Base-by-base conservation (phyloP, 2,888 invertebrate genomes). In the Epirrhoe alternata region DNA sequence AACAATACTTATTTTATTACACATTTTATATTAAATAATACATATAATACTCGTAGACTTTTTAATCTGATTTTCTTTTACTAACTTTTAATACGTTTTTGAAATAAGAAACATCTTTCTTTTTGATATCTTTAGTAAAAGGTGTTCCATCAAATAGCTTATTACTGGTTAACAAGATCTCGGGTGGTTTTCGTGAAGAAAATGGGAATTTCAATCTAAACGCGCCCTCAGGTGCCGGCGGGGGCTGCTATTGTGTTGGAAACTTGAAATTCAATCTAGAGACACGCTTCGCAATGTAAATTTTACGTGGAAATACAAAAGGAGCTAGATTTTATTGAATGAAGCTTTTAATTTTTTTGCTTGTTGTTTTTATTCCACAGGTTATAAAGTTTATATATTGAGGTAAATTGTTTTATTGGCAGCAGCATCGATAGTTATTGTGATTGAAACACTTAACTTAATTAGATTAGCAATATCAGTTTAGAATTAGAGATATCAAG, bases 151-250 rank as follows among this genome's bases (percentile, higher is more conserved):
- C 83, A 89, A 90, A 91, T 84, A 76, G 76, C 80, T 80, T 77
- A 75, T 77, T 77, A 76, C 77, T 76, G 77, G 78, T 77, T 81
- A 79, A 77, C 76, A 81, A 80, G 79, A 81, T 77, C 73, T 72
- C 66, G 76, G 78, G 74, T 71, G 69, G 73, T 84, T 86, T 88
- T 88, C 83, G 76, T 82, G 79, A 84, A 84, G 85, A 89, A 88
- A 90, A 90, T 87, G 88, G 88, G 87, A 90, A 87, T 88, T 90
- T 87, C 89, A 90, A 92, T 92, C 83, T 87, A 89, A 87, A 84
- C 81, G 82, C 82, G 81, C 89, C 91, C 89, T 80, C 87, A 88
- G 89, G 90, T 89, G 81, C 71, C 78, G 74, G 50, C 73, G 77
- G 79, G 78, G 78, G 76, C 67, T 71, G 74, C 72, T 56, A 74